Percentiles rank a stretch among this genome's conserved stretches.
Conservation (phyloP, 2,888 invertebrate species). For the Drosophila kambysellisi region DNA sequence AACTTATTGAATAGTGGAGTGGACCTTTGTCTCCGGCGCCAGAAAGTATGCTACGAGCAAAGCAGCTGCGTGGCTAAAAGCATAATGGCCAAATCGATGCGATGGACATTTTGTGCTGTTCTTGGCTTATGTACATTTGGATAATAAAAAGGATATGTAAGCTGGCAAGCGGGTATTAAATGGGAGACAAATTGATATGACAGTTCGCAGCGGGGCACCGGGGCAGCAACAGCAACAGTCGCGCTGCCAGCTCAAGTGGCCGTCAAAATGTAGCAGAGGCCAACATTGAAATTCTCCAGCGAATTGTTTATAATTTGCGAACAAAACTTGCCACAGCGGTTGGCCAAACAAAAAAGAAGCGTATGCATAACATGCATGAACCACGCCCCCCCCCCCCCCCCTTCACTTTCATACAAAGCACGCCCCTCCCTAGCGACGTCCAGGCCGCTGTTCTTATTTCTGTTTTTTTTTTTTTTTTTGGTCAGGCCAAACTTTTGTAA, state of each 20-base stretch:
- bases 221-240: constrained; percentile 4
- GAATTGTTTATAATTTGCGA: constrained; percentile 71
- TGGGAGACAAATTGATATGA: constrained; percentile 30
- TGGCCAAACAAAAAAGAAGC: constrained; percentile 26
- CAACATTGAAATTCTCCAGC: constrained; percentile 56
- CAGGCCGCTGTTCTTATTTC: constrained; percentile 23
- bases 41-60: constrained; percentile 7
- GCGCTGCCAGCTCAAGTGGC: constrained; percentile 23
- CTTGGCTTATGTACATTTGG: not conserved
- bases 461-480: not conserved
- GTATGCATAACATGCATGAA: constrained; percentile 26
- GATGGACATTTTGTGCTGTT: constrained; percentile 8
- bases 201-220: constrained; percentile 14
- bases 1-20: constrained; percentile 24
- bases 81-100: constrained; percentile 14
- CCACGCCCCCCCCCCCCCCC: not conserved
- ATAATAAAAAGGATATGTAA: constrained; percentile 1
- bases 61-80: not conserved
- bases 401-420: not conserved
- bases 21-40: constrained; percentile 9
- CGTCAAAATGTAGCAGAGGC: constrained; percentile 47
- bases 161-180: constrained; percentile 3
- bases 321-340: constrained; percentile 55
- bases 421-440: constrained; percentile 16
- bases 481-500: constrained; percentile 62